A percentile compares a stretch with the other conserved stretches of the same genome.
These are phyloP conservation scores for Lasaia peninsularis DNA, from an alignment of 1,140 invertebrate species.

Conservation along the genomic window DNA sequence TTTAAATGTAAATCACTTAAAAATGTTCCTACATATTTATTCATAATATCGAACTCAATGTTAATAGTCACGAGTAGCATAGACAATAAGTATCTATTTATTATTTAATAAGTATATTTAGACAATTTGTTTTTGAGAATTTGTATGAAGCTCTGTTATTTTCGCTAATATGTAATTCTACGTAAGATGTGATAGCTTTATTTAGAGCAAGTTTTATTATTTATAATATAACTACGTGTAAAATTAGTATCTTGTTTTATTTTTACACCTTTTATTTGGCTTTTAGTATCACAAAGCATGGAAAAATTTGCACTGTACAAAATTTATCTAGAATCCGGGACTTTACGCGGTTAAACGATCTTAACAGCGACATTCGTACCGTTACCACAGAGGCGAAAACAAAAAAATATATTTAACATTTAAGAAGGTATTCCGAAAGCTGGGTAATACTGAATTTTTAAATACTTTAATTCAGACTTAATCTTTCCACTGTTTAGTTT, in stretches of 20 bases:
- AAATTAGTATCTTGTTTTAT: slow-evolving; percentile 66
- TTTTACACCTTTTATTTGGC: slow-evolving; percentile 56
- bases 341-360: too few relatives aligned
- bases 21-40: slow-evolving; percentile 64
- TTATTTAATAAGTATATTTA: slow-evolving; percentile 10
- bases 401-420: too few relatives aligned
- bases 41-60: slow-evolving; percentile 36
- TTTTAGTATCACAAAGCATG: slow-evolving; percentile 44
- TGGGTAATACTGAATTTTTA: too few relatives aligned
- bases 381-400: too few relatives aligned
- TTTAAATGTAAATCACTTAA: slow-evolving; percentile 47
- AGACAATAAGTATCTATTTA: slow-evolving; percentile 53
- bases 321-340: too few relatives aligned
- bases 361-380: too few relatives aligned
- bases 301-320: slow-evolving; percentile 10
- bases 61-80: slow-evolving; percentile 38
- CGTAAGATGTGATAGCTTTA: slow-evolving; percentile 75
- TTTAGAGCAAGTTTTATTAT: slow-evolving; percentile 68
- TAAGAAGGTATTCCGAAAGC: too few relatives aligned
- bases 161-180: slow-evolving; percentile 56
- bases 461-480: too few relatives aligned
- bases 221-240: slow-evolving; percentile 68
- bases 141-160: slow-evolving; percentile 56
- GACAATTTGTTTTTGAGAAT: slow-evolving; percentile 51
- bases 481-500: too few relatives aligned